Percentiles rank a stretch among this genome's conserved stretches.
phyloP scores from a whole-genome alignment of 1,140 invertebrate species.

The Pinna nobilis region DNA sequence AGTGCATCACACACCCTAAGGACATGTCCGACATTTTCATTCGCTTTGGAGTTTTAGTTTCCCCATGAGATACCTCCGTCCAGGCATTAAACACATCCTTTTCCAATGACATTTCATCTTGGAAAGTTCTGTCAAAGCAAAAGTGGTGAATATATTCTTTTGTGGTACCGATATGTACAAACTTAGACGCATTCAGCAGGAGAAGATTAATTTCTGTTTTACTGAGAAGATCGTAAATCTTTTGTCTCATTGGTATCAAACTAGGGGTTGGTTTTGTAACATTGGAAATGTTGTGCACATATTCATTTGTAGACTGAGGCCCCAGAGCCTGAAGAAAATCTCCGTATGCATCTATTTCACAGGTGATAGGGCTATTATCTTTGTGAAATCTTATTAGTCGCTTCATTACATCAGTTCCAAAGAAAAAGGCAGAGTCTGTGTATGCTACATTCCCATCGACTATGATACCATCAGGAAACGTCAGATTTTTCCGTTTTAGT shows the following conservation, averaged over 20 bases:
- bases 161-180: conserved; percentile 77
- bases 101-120: conserved; percentile 59
- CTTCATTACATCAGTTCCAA: conserved; percentile 70
- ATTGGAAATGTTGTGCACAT: conserved; percentile 65
- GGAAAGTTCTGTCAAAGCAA: conserved; percentile 62
- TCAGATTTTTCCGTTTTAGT: conserved; percentile 45
- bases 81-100: conserved; percentile 64
- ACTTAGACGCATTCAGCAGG: conserved; percentile 73
- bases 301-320: conserved; percentile 58
- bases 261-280: conserved; percentile 54
- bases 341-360: conserved; percentile 77
- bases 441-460: conserved; percentile 67
- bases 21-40: conserved; percentile 30
- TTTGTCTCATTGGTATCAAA: conserved; percentile 56
- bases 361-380: conserved; percentile 60
- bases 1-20: conserved; percentile 69
- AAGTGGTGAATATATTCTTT: conserved; percentile 74
- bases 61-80: conserved; percentile 27
- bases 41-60: neutral
- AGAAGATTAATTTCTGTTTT: conserved; percentile 68
- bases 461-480: conserved; percentile 51
- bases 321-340: conserved; percentile 77
- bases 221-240: conserved; percentile 68
- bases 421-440: conserved; percentile 76
- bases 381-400: conserved; percentile 70